phyloP scores from a whole-genome alignment of 2,888 invertebrate species.

The Noctua pronuba region DNA sequence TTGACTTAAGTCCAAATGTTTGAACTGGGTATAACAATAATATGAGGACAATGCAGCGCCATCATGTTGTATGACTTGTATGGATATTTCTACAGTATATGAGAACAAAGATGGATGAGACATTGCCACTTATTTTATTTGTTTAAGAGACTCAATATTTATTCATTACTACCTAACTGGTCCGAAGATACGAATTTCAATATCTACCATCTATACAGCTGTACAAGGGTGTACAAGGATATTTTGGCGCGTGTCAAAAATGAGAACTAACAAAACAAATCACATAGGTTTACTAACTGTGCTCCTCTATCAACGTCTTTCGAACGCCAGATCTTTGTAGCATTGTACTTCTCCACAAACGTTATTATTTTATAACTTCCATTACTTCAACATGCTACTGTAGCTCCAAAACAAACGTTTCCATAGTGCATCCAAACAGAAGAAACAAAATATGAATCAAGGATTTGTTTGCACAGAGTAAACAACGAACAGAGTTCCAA shows the following conservation, averaged over 20 bases:
- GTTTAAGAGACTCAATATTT: background rate
- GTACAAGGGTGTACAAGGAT: background rate
- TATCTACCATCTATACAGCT: background rate
- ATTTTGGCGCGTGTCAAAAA: background rate
- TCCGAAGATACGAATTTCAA: background rate
- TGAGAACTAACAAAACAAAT: background rate
- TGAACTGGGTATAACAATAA: conserved; percentile 39
- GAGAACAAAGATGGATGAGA: conserved; percentile 1
- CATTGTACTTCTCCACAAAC: background rate
- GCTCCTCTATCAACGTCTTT: background rate
- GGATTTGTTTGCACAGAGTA: conserved; percentile 56
- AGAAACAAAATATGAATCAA: conserved; percentile 41
- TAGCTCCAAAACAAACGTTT: background rate
- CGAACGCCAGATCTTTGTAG: background rate
- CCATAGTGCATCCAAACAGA: conserved; percentile 1
- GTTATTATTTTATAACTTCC: background rate
- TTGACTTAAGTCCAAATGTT: conserved; percentile 49
- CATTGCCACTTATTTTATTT: background rate
- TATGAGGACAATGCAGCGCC: conserved; percentile 34
- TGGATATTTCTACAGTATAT: background rate
- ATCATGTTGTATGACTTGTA: conserved; percentile 8
- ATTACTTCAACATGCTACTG: background rate
- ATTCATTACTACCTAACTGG: background rate
- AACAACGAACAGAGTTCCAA: conserved; percentile 40
- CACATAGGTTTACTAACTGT: background rate